phyloP scores from a whole-genome alignment of 2,113 vertebrate species.

The Shinisaurus crocodilurus region DNA sequence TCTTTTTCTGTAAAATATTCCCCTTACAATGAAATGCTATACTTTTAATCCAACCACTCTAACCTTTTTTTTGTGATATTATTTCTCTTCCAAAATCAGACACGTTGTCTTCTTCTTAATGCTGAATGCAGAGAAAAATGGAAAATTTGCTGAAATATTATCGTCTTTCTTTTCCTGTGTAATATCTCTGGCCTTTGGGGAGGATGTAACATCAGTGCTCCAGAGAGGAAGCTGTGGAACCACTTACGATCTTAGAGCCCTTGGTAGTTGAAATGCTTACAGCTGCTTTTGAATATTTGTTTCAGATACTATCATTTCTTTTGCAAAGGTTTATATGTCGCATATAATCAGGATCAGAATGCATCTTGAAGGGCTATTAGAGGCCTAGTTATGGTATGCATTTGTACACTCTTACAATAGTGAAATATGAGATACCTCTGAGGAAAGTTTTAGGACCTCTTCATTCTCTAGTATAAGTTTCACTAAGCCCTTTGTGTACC shows the following conservation, averaged over 20 bases:
- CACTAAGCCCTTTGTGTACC: constrained; percentile 54
- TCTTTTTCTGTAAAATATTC: neutral
- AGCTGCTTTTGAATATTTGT: constrained; percentile 40
- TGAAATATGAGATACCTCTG: constrained; percentile 66
- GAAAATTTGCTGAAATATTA: constrained; percentile 16
- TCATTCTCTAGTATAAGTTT: constrained; percentile 48
- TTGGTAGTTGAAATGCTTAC: constrained; percentile 44
- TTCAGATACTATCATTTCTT: constrained; percentile 51
- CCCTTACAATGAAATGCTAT: neutral
- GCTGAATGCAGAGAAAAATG: neutral
- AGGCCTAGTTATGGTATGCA: constrained; percentile 48
- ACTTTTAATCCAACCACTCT: neutral
- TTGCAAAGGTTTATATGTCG: constrained; percentile 17
- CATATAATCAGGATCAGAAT: constrained; percentile 50
- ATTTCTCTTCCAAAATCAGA: neutral
- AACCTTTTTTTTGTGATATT: neutral
- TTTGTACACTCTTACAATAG: constrained; percentile 35
- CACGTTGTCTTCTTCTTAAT: neutral
- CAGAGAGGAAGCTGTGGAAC: constrained; percentile 60
- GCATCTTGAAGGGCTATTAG: constrained; percentile 35
- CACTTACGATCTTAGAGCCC: constrained; percentile 46
- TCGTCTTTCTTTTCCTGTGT: neutral
- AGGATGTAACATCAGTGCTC: constrained; percentile 29
- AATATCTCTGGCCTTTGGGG: constrained; percentile 39
- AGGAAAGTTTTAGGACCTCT: constrained; percentile 40